phyloP scores from a whole-genome alignment of 2,797 vertebrate species.

The Pantherophis vulpinus region DNA sequence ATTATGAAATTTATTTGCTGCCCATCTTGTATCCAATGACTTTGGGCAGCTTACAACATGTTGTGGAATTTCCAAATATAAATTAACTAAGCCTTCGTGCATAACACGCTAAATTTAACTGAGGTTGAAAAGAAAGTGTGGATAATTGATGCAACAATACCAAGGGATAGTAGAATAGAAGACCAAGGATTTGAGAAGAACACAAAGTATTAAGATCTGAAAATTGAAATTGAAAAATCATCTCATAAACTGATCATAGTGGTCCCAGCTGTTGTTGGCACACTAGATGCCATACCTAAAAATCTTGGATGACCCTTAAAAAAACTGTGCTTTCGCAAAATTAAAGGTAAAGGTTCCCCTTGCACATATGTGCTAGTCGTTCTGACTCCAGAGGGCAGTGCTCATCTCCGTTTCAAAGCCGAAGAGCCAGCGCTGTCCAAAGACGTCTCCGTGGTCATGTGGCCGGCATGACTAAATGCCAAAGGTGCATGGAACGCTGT shows the following conservation, averaged over 20 bases:
- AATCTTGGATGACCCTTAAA: not conserved
- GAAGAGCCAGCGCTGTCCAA: no score
- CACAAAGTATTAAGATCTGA: not conserved
- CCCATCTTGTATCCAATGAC: not conserved
- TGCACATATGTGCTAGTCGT: no score
- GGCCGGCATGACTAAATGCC: no score
- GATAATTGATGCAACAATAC: not conserved
- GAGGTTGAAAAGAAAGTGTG: not conserved
- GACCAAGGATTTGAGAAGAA: not conserved
- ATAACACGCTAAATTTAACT: not conserved
- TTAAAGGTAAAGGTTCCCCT: no score
- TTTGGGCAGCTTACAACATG: not conserved
- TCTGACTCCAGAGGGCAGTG: no score
- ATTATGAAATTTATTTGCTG: not conserved
- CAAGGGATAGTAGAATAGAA: not conserved
- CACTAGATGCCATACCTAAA: not conserved
- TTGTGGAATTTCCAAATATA: not conserved
- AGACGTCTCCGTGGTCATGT: no score
- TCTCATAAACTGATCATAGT: not conserved
- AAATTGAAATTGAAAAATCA: not conserved
- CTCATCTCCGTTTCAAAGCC: no score
- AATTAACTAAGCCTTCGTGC: not conserved
- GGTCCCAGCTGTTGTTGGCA: not conserved
- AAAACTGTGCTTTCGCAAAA: not conserved
- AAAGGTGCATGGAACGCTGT: no score